phyloP scores from a whole-genome alignment of 2,113 vertebrate genomes.

The Aix galericulata region DNA sequence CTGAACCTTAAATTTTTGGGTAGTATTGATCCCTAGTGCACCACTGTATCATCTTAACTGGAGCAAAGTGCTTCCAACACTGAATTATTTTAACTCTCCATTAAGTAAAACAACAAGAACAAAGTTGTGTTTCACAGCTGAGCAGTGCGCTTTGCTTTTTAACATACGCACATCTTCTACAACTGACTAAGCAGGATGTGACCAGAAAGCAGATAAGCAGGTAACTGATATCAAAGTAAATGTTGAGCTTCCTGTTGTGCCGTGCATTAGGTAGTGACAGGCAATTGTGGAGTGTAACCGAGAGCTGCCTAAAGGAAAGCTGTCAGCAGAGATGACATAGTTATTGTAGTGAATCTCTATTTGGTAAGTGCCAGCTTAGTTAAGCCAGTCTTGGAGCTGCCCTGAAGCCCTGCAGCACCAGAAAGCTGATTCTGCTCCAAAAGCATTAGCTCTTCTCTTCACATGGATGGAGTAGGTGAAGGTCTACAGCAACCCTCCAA shows the following conservation, averaged over 20 bases:
- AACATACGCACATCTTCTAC: not conserved
- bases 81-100: not conserved
- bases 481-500: not conserved
- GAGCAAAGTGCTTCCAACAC: not conserved
- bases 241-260: not conserved
- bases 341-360: not conserved
- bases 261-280: not conserved
- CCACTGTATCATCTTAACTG: not conserved
- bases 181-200: not conserved
- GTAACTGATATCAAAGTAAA: not conserved
- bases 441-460: not conserved
- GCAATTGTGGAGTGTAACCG: not conserved
- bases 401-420: not conserved
- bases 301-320: not conserved
- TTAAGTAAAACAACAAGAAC: not conserved
- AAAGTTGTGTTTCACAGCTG: not conserved
- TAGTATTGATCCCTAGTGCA: not conserved
- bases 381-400: not conserved
- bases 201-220: not conserved
- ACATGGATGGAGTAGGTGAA: not conserved
- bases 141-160: not conserved
- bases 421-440: not conserved
- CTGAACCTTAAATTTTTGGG: not conserved
- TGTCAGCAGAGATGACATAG: not conserved
- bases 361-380: not conserved